phyloP scores from a whole-genome alignment of 2,113 vertebrate species.

The Ailuropoda melanoleuca region DNA sequence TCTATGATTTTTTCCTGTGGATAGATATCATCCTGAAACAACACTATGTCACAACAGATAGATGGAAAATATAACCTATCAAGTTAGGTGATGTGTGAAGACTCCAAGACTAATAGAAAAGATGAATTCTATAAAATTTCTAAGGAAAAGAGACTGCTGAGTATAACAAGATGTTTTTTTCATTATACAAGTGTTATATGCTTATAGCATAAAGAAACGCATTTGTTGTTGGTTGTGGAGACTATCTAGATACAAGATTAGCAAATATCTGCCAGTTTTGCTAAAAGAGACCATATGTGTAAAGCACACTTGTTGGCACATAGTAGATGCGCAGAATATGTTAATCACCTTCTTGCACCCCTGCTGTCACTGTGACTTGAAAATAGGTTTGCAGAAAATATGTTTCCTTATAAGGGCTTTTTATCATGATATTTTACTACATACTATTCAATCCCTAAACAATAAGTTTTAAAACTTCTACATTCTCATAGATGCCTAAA shows the following conservation, averaged over 20 bases:
- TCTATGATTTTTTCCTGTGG: background rate
- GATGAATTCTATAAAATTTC: background rate
- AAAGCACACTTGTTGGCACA: constrained; percentile 57
- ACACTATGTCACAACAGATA: background rate
- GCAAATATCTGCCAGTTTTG: constrained; percentile 66
- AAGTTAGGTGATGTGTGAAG: background rate
- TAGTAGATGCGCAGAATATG: constrained; percentile 54
- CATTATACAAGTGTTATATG: background rate
- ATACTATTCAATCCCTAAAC: constrained; percentile 35
- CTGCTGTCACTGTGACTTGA: constrained; percentile 54
- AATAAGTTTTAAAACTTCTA: background rate
- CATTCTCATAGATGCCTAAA: background rate
- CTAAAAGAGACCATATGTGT: constrained; percentile 67
- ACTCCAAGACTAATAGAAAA: background rate
- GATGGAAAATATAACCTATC: background rate
- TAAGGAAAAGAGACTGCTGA: background rate
- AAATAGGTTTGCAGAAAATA: constrained; percentile 62
- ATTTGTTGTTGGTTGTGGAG: constrained; percentile 65
- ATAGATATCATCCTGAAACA: background rate
- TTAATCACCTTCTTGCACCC: constrained; percentile 55
- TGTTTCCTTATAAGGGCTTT: constrained; percentile 38
- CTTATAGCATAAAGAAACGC: background rate
- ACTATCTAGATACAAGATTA: constrained; percentile 67
- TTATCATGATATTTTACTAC: constrained; percentile 30
- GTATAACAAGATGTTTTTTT: background rate